phyloP scores from a whole-genome alignment of 1,140 invertebrate genomes.

The Nilaparvata lugens region DNA sequence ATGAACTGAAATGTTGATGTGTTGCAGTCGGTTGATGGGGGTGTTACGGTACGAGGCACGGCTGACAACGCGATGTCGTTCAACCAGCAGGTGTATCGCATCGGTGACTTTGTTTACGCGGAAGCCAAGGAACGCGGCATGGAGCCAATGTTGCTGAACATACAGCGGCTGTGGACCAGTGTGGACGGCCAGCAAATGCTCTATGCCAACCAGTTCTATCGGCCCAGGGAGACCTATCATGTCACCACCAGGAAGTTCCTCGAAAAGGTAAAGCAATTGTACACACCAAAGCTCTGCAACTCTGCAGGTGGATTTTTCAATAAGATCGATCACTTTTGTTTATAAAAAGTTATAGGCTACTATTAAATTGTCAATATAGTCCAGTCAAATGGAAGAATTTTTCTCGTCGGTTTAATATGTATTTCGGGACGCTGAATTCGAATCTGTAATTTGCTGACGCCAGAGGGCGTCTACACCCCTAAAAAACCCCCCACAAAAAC shows the following conservation, averaged over 20 bases:
- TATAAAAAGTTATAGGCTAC: too few species aligned
- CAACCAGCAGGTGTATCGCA: slow-evolving; percentile 55
- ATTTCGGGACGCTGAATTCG: too few species aligned
- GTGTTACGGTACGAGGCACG: slow-evolving; percentile 14
- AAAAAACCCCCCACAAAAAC: too few species aligned
- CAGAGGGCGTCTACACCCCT: too few species aligned
- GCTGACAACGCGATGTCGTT: slow-evolving; percentile 29
- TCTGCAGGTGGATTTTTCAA: too few species aligned
- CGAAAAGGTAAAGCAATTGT: slow-evolving; percentile 54
- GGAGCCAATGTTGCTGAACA: slow-evolving; percentile 77
- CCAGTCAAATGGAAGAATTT: too few species aligned
- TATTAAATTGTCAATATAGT: too few species aligned
- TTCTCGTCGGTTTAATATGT: too few species aligned
- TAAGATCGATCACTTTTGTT: too few species aligned
- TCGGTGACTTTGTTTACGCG: slow-evolving; percentile 88
- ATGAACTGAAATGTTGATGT: too few species aligned
- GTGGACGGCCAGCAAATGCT: slow-evolving; percentile 76
- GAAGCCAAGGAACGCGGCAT: slow-evolving; percentile 67
- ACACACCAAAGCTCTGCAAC: too few species aligned
- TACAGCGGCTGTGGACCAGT: slow-evolving; percentile 81
- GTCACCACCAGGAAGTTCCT: slow-evolving; percentile 90
- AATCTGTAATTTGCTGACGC: too few species aligned
- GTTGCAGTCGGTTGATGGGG: background rate
- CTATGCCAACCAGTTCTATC: slow-evolving; percentile 77
- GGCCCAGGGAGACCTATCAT: slow-evolving; percentile 93